A percentile compares a stretch with the other conserved stretches of the same genome.
Evolutionary conservation across 2,797 vertebrate species (phyloP).

Genomic region (Coluber constrictor): DNA sequence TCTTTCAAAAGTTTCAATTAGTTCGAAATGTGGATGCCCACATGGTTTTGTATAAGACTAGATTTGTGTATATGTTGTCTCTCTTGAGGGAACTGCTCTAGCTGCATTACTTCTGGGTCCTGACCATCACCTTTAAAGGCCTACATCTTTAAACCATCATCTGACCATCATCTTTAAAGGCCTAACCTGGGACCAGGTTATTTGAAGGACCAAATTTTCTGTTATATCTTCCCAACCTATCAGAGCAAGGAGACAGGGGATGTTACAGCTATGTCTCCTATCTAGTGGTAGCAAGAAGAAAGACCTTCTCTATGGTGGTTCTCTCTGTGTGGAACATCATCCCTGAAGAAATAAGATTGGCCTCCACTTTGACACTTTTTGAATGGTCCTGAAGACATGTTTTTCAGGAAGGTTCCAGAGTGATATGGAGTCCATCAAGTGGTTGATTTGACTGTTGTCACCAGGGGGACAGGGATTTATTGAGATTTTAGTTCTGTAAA

Average conservation of each 20-base stretch:
- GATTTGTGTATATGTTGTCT: background rate
- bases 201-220: background rate
- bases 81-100: background rate
- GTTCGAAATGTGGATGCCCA: background rate
- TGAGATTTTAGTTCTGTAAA: background rate
- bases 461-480: background rate
- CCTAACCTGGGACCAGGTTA: background rate
- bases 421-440: background rate
- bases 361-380: background rate
- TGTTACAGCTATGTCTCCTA: background rate
- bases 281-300: background rate
- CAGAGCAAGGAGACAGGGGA: background rate
- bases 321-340: background rate
- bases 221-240: background rate
- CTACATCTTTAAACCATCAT: background rate
- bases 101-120: background rate
- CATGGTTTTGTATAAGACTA: background rate
- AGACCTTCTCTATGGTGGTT: background rate
- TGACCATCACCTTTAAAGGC: background rate
- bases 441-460: background rate
- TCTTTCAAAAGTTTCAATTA: background rate
- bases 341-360: background rate
- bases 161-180: background rate
- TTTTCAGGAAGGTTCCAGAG: background rate
- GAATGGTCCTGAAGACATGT: background rate